A percentile compares a stretch with the other conserved stretches of the same genome.
Conservation (phyloP, 2,113 vertebrate species). For the Aramus guarauna region DNA sequence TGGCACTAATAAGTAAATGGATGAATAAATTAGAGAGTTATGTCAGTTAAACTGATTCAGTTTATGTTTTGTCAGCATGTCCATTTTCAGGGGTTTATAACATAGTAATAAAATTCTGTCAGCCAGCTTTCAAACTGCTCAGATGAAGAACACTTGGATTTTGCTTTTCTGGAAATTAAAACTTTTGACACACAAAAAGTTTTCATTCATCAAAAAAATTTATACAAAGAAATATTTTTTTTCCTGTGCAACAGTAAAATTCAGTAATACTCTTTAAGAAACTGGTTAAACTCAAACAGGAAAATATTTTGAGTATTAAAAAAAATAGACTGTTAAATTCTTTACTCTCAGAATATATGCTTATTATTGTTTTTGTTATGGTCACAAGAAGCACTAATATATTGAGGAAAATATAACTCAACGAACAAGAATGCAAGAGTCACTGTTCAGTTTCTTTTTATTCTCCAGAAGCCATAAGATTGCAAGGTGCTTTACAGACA, state of each 20-base stretch:
- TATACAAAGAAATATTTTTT: not conserved
- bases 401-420: not conserved
- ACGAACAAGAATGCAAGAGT: not conserved
- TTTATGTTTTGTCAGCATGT: constrained; percentile 13
- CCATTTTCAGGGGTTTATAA: not conserved
- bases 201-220: not conserved
- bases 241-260: not conserved
- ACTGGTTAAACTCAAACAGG: not conserved
- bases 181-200: not conserved
- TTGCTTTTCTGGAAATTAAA: not conserved
- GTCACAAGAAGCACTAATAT: not conserved
- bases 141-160: not conserved
- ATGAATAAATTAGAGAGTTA: not conserved
- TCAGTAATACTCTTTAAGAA: not conserved
- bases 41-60: not conserved
- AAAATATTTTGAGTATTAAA: not conserved
- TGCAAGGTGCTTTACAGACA: not conserved
- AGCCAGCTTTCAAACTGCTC: not conserved
- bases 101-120: not conserved
- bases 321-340: not conserved
- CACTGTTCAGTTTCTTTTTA: not conserved
- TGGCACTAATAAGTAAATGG: constrained; percentile 20
- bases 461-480: not conserved
- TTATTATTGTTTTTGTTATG: not conserved
- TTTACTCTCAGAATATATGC: not conserved